Evolutionary conservation across 2,113 vertebrate species (phyloP).

Genomic region (Promerops cafer): DNA sequence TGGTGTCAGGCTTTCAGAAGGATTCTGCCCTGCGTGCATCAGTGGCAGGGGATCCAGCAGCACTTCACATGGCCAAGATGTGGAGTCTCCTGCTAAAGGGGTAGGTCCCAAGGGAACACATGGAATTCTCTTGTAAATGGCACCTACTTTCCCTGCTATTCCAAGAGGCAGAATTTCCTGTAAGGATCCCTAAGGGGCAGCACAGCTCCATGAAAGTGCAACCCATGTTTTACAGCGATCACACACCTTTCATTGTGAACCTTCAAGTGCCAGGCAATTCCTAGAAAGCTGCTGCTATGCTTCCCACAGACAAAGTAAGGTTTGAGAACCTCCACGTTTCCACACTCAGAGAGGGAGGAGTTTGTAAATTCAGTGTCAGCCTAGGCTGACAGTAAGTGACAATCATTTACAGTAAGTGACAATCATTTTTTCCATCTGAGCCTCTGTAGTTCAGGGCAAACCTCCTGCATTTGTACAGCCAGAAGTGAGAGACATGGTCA

Average conservation of each 20-base stretch:
- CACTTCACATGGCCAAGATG: neutral
- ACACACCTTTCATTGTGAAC: neutral
- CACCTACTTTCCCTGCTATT: neutral
- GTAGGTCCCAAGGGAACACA: rapidly evolving
- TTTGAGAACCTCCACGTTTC: neutral
- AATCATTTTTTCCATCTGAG: neutral
- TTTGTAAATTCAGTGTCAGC: neutral
- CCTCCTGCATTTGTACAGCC: neutral
- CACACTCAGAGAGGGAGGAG: neutral
- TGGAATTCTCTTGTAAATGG: neutral
- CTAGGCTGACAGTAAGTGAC: neutral
- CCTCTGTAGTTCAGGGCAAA: neutral
- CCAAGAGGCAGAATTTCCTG: neutral
- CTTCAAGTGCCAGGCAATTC: neutral
- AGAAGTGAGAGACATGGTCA: neutral
- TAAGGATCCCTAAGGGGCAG: conserved; percentile 17
- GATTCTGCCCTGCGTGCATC: neutral
- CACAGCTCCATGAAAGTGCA: neutral
- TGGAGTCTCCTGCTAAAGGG: neutral
- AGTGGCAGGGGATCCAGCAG: neutral
- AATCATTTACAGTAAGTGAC: neutral
- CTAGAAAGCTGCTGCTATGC: neutral
- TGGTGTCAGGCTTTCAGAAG: neutral
- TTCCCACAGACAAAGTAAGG: neutral
- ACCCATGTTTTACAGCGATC: neutral